Evolutionary conservation across 2,888 invertebrate species (phyloP).

Genomic region (Watsonalla binaria): DNA sequence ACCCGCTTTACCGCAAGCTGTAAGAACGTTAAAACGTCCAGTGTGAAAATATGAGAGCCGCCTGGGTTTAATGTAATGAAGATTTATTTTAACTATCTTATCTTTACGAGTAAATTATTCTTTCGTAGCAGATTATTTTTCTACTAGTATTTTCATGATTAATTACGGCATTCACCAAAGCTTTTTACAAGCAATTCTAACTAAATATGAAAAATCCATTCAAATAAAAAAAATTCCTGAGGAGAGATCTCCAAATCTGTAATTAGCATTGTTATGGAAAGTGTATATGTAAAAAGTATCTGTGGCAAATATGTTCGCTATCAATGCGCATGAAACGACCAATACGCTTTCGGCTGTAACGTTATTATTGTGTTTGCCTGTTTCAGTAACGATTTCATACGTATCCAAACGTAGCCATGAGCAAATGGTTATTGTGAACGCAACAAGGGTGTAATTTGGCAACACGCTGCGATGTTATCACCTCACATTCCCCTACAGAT

Average conservation of each 20-base stretch:
- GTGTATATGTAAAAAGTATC: not conserved
- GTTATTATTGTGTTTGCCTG: not conserved
- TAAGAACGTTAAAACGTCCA: slow-evolving; percentile 59
- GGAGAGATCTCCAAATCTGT: too few species aligned
- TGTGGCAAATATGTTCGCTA: not conserved
- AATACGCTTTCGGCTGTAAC: not conserved
- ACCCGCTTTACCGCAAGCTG: slow-evolving; percentile 57
- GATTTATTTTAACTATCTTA: slow-evolving; percentile 62
- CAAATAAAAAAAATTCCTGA: too few species aligned
- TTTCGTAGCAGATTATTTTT: slow-evolving; percentile 22
- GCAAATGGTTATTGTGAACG: slow-evolving; percentile 54
- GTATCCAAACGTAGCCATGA: slow-evolving; percentile 6
- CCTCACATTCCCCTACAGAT: slow-evolving; percentile 65
- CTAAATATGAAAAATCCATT: too few species aligned
- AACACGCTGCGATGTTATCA: slow-evolving; percentile 66
- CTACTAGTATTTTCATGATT: slow-evolving; percentile 8
- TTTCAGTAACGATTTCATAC: not conserved
- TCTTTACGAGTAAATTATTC: slow-evolving; percentile 43
- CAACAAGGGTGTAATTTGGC: slow-evolving; percentile 74
- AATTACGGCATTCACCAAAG: not conserved
- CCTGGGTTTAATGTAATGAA: slow-evolving; percentile 59
- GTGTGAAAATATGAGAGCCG: slow-evolving; percentile 61
- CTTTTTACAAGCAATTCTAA: not conserved
- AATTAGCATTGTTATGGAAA: too few species aligned
- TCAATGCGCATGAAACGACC: not conserved